These are phyloP conservation scores for Drosophila quadrilineata DNA, from an alignment of 1,140 invertebrate genomes.

Conservation along the genomic window DNA sequence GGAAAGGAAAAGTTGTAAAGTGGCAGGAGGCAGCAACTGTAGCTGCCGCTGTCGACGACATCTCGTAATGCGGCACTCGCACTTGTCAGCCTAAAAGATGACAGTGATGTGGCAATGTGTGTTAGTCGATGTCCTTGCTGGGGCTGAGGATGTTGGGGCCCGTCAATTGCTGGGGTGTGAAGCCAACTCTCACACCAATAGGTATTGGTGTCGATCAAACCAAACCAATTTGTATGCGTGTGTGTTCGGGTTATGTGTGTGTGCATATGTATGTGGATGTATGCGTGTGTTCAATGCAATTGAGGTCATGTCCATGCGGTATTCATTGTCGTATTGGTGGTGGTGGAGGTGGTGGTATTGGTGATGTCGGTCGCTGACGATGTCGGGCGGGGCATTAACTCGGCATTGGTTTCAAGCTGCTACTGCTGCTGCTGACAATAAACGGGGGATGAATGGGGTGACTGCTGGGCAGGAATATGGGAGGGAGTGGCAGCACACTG, in stretches of 20 bases:
- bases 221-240: conserved; percentile 56
- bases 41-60: conserved; percentile 47
- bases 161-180: background rate
- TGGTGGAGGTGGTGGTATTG: too few relatives aligned
- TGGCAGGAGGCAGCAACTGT: conserved; percentile 5
- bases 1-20: background rate
- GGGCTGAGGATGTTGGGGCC: too few relatives aligned
- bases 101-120: conserved; percentile 70
- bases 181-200: conserved; percentile 59
- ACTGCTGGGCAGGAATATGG: background rate
- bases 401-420: conserved; percentile 70
- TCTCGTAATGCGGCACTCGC: conserved; percentile 70
- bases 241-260: conserved; percentile 3
- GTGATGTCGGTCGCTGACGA: conserved; percentile 45
- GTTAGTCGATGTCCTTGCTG: conserved; percentile 25
- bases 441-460: background rate
- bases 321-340: conserved; percentile 74
- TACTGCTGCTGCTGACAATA: conserved; percentile 5
- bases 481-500: background rate
- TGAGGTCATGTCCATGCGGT: conserved; percentile 80
- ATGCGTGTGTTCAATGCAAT: conserved; percentile 57
- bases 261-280: conserved; percentile 1
- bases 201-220: conserved; percentile 78
- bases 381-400: conserved; percentile 68
- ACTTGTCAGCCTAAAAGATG: conserved; percentile 76